phyloP scores from a whole-genome alignment of 2,888 invertebrate genomes.

The Pachliopta kotzebuea region DNA sequence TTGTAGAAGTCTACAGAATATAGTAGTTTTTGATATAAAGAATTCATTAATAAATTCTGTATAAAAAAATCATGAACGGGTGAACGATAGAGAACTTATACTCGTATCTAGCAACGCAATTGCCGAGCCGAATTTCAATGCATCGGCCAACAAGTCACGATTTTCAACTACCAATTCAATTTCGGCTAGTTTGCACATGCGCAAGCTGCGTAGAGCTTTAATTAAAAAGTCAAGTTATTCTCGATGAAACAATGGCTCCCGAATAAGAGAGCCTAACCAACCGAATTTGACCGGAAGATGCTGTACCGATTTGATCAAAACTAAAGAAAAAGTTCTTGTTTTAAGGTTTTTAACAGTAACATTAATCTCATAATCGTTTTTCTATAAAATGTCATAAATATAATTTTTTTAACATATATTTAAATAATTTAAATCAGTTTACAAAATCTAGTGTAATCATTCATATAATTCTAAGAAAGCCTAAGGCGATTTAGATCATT shows the following conservation, averaged over 20 bases:
- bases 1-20: too few species aligned
- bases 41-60: background rate
- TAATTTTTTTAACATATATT: background rate
- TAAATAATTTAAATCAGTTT: background rate
- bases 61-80: background rate
- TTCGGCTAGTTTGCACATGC: slow-evolving; percentile 13
- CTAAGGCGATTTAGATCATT: slow-evolving; percentile 4
- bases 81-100: background rate
- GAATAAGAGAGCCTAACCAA: background rate
- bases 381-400: too few species aligned
- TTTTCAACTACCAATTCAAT: slow-evolving; percentile 18
- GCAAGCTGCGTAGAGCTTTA: slow-evolving; percentile 11
- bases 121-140: slow-evolving; percentile 11
- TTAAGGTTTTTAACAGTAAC: too few species aligned
- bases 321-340: too few species aligned
- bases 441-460: slow-evolving; percentile 6
- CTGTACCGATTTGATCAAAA: background rate
- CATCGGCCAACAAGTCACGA: slow-evolving; percentile 18
- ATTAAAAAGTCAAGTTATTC: slow-evolving; percentile 18
- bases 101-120: slow-evolving; percentile 5
- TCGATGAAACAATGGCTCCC: background rate
- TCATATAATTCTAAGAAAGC: slow-evolving; percentile 3
- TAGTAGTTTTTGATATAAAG: too few species aligned
- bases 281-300: background rate
- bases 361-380: too few species aligned